phyloP scores from a whole-genome alignment of 2,797 vertebrate species.

The Pipistrellus pipistrellus region DNA sequence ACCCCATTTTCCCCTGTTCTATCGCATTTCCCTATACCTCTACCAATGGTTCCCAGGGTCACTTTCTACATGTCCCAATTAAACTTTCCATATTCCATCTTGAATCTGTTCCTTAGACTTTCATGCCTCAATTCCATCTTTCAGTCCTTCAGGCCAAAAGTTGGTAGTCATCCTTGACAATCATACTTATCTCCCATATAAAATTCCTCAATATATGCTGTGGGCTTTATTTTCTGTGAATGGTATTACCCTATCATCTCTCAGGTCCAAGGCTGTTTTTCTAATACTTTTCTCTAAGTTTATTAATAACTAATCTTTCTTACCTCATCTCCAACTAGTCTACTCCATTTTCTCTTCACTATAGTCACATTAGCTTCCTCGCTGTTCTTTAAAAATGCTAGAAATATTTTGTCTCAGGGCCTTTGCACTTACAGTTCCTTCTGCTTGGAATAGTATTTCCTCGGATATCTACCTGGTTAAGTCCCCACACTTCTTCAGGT shows the following conservation, averaged over 20 bases:
- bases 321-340: neutral
- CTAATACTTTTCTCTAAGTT: neutral
- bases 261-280: neutral
- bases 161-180: neutral
- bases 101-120: neutral
- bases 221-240: neutral
- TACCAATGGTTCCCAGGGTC: neutral
- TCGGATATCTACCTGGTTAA: neutral
- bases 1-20: fast-evolving
- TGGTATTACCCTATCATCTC: no score
- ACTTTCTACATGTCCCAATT: neutral
- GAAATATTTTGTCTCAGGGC: neutral
- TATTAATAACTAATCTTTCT: neutral
- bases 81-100: neutral
- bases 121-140: neutral
- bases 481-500: neutral
- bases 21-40: neutral
- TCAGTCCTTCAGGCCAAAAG: neutral
- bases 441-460: neutral
- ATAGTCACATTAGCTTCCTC: neutral
- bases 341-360: neutral
- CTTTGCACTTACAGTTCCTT: neutral
- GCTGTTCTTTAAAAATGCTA: neutral
- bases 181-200: neutral
- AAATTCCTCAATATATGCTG: neutral